phyloP scores from a whole-genome alignment of 2,113 vertebrate species.

The Oxygymnocypris stewartii region DNA sequence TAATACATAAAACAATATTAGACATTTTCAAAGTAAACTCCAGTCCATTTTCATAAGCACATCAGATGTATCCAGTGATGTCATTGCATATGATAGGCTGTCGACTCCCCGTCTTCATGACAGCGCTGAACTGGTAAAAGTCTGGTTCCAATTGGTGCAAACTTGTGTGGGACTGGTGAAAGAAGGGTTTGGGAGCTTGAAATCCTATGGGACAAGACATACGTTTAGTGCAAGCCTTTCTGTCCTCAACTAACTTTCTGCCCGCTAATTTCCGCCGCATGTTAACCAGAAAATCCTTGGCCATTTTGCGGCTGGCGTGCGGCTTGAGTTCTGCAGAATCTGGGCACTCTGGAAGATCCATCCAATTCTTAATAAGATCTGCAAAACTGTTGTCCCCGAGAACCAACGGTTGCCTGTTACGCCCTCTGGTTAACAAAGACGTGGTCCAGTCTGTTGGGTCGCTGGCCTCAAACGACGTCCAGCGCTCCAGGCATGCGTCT shows the following conservation, averaged over 20 bases:
- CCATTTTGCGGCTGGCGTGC: conserved; percentile 75
- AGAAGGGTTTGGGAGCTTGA: conserved; percentile 80
- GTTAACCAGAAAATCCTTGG: conserved; percentile 89
- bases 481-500: conserved; percentile 90
- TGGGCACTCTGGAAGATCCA: conserved; percentile 89
- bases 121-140: conserved; percentile 84
- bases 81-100: conserved; percentile 97
- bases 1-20: neutral
- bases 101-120: conserved; percentile 93
- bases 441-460: conserved; percentile 89
- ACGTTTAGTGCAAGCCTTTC: conserved; percentile 74
- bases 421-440: conserved; percentile 85
- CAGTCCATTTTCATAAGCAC: conserved; percentile 21
- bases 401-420: conserved; percentile 92
- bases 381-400: conserved; percentile 98
- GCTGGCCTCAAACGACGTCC: conserved; percentile 83
- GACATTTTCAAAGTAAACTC: neutral
- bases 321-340: conserved; percentile 73
- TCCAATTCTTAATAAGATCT: conserved; percentile 97
- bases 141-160: conserved; percentile 82
- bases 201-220: conserved; percentile 88
- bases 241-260: conserved; percentile 72
- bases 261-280: conserved; percentile 85
- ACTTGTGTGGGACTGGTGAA: conserved; percentile 88
- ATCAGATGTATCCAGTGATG: conserved; percentile 89